phyloP scores from a whole-genome alignment of 2,797 vertebrate species.

The Delichon dasypus region DNA sequence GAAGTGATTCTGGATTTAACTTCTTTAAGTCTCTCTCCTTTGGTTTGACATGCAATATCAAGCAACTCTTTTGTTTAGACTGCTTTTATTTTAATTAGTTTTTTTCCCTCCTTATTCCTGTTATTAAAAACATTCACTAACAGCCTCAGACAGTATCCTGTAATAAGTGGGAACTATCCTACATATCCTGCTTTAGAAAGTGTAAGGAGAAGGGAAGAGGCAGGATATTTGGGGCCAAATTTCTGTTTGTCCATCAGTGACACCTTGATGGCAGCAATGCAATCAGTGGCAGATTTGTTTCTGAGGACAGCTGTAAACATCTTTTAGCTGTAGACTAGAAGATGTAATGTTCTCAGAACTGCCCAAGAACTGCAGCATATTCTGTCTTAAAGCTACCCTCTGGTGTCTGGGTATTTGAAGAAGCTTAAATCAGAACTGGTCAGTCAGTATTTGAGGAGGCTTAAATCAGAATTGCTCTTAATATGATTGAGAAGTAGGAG shows the following conservation, averaged over 20 bases:
- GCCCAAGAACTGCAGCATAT: rapidly evolving
- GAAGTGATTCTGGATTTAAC: not conserved
- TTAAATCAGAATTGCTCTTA: not conserved
- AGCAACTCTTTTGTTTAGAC: not conserved
- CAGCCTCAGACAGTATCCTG: not conserved
- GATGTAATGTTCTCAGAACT: not conserved
- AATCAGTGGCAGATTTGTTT: not conserved
- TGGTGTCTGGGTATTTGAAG: not conserved
- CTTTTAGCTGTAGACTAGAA: not conserved
- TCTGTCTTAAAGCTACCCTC: not conserved
- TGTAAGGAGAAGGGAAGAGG: not conserved
- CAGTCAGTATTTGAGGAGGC: rapidly evolving
- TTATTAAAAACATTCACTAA: not conserved
- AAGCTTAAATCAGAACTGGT: not conserved
- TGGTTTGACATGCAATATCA: not conserved
- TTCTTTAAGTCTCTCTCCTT: not conserved
- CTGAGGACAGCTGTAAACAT: not conserved
- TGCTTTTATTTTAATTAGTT: not conserved
- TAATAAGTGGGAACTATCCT: not conserved
- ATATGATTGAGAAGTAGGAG: not conserved
- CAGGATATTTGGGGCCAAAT: not conserved
- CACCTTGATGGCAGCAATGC: not conserved
- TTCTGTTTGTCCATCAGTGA: not conserved
- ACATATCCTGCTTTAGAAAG: not conserved
- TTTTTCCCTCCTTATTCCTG: not conserved